Base-by-base conservation (phyloP, 2,113 vertebrate species). In the Psophia crepitans region DNA sequence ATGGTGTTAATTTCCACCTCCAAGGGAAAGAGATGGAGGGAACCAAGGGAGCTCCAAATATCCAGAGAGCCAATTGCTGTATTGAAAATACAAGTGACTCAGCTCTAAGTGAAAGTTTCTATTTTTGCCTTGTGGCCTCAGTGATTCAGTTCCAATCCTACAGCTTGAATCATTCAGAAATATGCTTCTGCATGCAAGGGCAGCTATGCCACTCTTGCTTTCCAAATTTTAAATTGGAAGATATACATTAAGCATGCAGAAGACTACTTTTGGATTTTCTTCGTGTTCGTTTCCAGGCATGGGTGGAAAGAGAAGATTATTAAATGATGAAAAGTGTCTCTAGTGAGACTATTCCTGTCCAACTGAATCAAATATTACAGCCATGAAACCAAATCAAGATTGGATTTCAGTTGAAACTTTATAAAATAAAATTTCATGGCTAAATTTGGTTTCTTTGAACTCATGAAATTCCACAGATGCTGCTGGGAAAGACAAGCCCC, bases 101-200 rank as follows among this genome's bases (percentile, higher is more conserved):
- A 96, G 90, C 92, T 87, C 56, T 73, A 77, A 93, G 70, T 68
- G 51, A 90, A 92, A 93, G 87, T 87, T 92, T 69, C 92, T 93
- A 95, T 94, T 96, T 90, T 69, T 57, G 68, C 61, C 46, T 80
- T 91, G 65, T 90, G 89, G 95, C 73, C 73, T 85, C 65, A 49
- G 58, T 43, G 74, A 93, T 92, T 91, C 68, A 89, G 84, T 95
- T 91, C 63, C 70, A 89, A 71, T 87, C 83, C 93, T 85, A 57
- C 84, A 91, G 71, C 66, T 75, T 79, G 92, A 96, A 91, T 96
- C 92, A 91, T 89, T 96, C 93, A 95, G 61, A 94, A 96, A 88
- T 48, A 27, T 9, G 70, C 33, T 87, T 63, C 30, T 66, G 54
- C 46, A n/a, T 39, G 53, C 35, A 76, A 82, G 68, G 92, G 71